A percentile compares a stretch with the other conserved stretches of the same genome.
Conservation (phyloP, 2,888 invertebrate species). For the Drosophila seclusa region DNA sequence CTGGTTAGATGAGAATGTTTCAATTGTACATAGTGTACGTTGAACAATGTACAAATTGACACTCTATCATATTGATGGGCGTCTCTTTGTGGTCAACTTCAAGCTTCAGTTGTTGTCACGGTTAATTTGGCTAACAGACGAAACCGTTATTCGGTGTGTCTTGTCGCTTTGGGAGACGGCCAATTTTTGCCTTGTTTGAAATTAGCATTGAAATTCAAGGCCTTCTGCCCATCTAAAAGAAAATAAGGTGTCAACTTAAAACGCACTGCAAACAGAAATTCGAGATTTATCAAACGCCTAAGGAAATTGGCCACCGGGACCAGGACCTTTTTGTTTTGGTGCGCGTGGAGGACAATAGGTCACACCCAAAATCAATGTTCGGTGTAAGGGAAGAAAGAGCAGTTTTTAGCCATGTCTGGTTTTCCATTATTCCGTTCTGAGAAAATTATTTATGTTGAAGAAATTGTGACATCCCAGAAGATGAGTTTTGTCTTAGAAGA, state of each 20-base stretch:
- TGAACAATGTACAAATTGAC: slow-evolving; percentile 18
- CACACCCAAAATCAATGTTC: slow-evolving; percentile 48
- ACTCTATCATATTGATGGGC: slow-evolving; percentile 51
- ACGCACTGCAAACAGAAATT: slow-evolving; percentile 55
- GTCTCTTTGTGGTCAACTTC: slow-evolving; percentile 45
- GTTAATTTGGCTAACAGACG: slow-evolving; percentile 69
- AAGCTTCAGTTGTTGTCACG: slow-evolving; percentile 45
- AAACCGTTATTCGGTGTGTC: background rate
- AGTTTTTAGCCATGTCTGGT: slow-evolving; percentile 21
- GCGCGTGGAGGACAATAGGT: slow-evolving; percentile 14
- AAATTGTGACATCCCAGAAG: background rate
- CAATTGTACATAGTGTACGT: slow-evolving; percentile 26
- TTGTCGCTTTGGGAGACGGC: background rate
- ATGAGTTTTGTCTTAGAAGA: background rate
- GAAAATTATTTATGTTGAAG: slow-evolving; percentile 38
- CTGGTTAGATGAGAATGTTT: slow-evolving; percentile 57
- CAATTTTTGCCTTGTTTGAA: slow-evolving; percentile 56
- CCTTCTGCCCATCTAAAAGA: background rate
- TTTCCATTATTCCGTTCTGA: slow-evolving; percentile 29
- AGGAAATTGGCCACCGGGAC: slow-evolving; percentile 26
- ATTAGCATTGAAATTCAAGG: slow-evolving; percentile 73
- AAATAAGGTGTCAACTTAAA: slow-evolving; percentile 8
- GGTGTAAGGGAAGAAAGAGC: background rate
- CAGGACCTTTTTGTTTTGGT: slow-evolving; percentile 3
- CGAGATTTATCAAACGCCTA: slow-evolving; percentile 66